These are phyloP conservation scores for Ips nitidus DNA, from an alignment of 1,140 invertebrate genomes.

Conservation along the genomic window DNA sequence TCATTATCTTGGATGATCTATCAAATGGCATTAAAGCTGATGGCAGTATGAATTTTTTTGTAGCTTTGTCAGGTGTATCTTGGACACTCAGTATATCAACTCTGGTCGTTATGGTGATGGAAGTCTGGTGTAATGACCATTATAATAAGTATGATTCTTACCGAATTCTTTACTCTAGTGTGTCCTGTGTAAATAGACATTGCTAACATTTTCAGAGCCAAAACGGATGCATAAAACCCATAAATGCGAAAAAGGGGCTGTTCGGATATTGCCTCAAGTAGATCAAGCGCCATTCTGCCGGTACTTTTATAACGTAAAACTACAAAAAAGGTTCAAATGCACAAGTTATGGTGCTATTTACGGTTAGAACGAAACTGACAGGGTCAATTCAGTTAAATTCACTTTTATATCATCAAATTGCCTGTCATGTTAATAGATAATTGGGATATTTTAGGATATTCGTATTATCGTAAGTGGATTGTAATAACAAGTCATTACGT, in stretches of 20 bases:
- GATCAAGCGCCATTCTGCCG: no score
- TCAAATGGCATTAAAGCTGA: neutral
- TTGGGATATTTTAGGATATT: no score
- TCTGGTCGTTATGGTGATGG: neutral
- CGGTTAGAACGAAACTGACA: no score
- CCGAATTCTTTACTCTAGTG: constrained; percentile 36
- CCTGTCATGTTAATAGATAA: no score
- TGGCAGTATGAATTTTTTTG: neutral
- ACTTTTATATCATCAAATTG: no score
- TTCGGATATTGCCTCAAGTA: constrained; percentile 21
- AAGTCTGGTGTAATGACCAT: neutral
- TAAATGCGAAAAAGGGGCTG: constrained; percentile 58
- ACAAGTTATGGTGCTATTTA: no score
- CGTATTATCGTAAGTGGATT: no score
- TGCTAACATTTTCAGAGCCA: constrained; percentile 62
- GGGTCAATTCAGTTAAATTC: no score
- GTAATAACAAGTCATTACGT: no score
- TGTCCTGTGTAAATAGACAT: constrained; percentile 60
- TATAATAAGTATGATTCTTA: neutral
- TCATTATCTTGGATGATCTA: neutral
- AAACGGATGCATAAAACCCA: constrained; percentile 60
- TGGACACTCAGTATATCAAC: neutral
- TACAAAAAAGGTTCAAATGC: no score
- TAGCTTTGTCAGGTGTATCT: neutral
- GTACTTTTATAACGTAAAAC: no score